Base-by-base conservation (phyloP, 2,797 vertebrate species). In the Hemibagrus guttatus region DNA sequence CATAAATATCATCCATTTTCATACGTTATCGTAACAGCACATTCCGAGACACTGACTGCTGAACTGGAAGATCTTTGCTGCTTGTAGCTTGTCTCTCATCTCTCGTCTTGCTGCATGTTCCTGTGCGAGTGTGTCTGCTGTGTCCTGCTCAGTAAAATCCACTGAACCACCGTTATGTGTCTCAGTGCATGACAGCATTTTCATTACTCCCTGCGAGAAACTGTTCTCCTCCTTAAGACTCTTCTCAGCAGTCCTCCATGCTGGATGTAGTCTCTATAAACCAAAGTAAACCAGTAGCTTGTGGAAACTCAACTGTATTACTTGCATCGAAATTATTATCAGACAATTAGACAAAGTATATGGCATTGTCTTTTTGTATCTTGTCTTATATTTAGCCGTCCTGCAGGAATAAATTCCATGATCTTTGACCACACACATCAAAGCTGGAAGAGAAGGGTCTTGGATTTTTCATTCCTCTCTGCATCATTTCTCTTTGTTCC, bases 401-500 rank as follows among this genome's bases (percentile, higher is more conserved):
- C 31, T 64, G 31, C 28, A 49, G 81, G 87, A 89, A 89, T 89
- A 89, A 86, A 35, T 52, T 88, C n/a, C 54, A 72, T 66, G n/a
- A 79, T 82, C 64, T 88, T 84, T 88, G 69, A 78, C 82, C 68
- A 28, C 69, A 87, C 75, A 89, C 69, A 81, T 88, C 78, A 88
- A 83, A 89, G 85, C 84, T 58, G 75, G 81, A 78, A 52, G 78
- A 76, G 72, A 61, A 83, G 84, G 78, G 56, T 81, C 74, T 81
- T 31, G 56, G 23, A 28, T 52, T 66, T 83, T 75, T 78, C n/a
- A 21, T 31, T 74, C 66, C 66, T 23, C 84, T 58, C 63, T 39
- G 68, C 76, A 84, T 88, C 69, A 84, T 86, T 84, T 78, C 11
- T 83, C 71, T 87, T 87, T 91, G 84, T 88, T 89, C 87, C 74